A percentile compares a stretch with the other conserved stretches of the same genome.
Evolutionary conservation across 1,140 invertebrate species (phyloP).

Genomic region (Conus betulinus): DNA sequence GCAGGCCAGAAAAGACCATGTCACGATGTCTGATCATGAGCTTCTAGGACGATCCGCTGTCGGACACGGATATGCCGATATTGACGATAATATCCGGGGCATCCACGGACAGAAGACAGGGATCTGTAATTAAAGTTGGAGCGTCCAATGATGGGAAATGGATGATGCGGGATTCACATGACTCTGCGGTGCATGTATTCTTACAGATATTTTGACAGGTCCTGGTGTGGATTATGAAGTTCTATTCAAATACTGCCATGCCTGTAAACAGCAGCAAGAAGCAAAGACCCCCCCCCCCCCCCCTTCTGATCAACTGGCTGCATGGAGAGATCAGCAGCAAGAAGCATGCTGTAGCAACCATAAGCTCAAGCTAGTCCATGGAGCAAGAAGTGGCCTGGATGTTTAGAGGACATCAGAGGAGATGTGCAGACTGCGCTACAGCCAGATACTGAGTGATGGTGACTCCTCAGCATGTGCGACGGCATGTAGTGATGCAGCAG

Average conservation of each 20-base stretch:
- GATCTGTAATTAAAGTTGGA: too few relatives aligned
- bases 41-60: too few relatives aligned
- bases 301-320: background rate
- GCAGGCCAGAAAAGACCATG: too few relatives aligned
- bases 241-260: conserved; percentile 8
- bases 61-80: too few relatives aligned
- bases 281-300: background rate
- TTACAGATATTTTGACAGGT: conserved; percentile 13
- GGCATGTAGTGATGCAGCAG: background rate
- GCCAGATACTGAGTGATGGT: conserved; percentile 1
- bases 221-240: background rate
- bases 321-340: background rate
- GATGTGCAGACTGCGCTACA: background rate
- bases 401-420: background rate
- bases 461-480: background rate
- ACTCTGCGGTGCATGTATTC: background rate
- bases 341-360: background rate
- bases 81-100: too few relatives aligned
- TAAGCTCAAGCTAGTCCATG: background rate
- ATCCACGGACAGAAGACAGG: too few relatives aligned
- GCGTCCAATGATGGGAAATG: conserved; percentile 20
- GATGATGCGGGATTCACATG: conserved; percentile 21
- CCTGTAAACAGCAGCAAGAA: background rate
- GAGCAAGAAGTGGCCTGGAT: background rate
- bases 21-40: too few relatives aligned